phyloP scores from a whole-genome alignment of 2,113 vertebrate species.

The Corythornis cristatus region DNA sequence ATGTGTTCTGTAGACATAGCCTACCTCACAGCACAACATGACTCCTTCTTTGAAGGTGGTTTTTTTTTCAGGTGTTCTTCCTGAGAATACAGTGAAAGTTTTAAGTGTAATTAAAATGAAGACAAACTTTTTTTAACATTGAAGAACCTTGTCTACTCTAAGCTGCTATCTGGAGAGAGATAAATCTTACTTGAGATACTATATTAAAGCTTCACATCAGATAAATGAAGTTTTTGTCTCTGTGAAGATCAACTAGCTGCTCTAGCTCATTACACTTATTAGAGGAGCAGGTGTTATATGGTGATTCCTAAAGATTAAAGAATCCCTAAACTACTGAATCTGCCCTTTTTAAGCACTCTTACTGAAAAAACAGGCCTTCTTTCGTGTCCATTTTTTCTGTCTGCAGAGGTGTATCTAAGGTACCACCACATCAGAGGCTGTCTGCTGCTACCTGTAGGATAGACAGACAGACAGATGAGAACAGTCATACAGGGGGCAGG shows the following conservation, averaged over 20 bases:
- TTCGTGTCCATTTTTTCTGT: not conserved
- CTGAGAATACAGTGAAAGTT: not conserved
- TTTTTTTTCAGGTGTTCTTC: not conserved
- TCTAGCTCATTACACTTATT: not conserved
- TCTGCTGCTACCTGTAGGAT: too few relatives aligned
- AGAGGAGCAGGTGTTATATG: not conserved
- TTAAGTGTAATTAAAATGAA: not conserved
- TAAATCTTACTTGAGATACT: not conserved
- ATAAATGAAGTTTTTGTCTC: not conserved
- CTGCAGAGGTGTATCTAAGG: not conserved
- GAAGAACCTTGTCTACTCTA: not conserved
- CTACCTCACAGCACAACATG: not conserved
- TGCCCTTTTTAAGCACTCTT: not conserved
- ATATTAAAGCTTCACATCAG: not conserved
- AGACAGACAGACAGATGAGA: too few relatives aligned
- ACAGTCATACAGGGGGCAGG: accelerated
- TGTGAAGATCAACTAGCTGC: not conserved
- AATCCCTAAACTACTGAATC: not conserved
- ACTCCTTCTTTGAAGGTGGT: not conserved
- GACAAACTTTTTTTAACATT: not conserved
- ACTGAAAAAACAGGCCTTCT: not conserved
- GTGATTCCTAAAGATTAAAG: not conserved
- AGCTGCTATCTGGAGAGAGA: not conserved
- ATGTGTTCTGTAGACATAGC: not conserved
- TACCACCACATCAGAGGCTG: not conserved